Conservation (phyloP, 2,113 vertebrate genomes). For the Alexandromys fortis region DNA sequence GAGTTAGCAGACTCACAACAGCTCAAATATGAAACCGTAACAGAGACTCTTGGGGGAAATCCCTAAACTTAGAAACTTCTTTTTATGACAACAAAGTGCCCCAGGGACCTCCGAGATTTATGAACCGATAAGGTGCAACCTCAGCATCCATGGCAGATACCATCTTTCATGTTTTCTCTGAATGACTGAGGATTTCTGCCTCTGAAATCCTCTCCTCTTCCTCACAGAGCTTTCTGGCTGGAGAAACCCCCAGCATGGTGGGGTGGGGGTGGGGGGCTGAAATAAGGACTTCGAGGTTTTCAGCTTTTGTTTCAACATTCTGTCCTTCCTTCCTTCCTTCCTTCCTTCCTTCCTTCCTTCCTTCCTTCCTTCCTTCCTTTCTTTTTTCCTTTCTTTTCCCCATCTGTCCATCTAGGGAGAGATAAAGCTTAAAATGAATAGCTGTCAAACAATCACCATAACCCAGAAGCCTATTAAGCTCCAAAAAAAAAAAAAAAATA, state of each 20-base stretch:
- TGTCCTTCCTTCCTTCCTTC: not conserved
- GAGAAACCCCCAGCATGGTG: conserved; percentile 15
- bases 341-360: not conserved
- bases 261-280: not conserved
- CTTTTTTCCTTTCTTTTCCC: not conserved
- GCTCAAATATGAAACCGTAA: conserved; percentile 41
- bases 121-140: conserved; percentile 48
- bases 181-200: conserved; percentile 60
- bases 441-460: not conserved
- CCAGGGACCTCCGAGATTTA: conserved; percentile 56
- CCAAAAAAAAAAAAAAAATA: not conserved
- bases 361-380: not conserved
- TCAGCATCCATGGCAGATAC: conserved; percentile 10
- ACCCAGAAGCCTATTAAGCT: not conserved
- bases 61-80: conserved; percentile 63
- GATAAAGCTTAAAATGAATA: not conserved
- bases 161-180: conserved; percentile 53
- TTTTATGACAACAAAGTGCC: conserved; percentile 60
- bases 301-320: not conserved
- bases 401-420: not conserved
- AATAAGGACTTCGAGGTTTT: not conserved
- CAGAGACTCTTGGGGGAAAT: conserved; percentile 64
- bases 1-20: not conserved
- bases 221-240: conserved; percentile 47
- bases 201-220: conserved; percentile 38